phyloP scores from a whole-genome alignment of 2,888 invertebrate genomes.

The Sicus ferrugineus region DNA sequence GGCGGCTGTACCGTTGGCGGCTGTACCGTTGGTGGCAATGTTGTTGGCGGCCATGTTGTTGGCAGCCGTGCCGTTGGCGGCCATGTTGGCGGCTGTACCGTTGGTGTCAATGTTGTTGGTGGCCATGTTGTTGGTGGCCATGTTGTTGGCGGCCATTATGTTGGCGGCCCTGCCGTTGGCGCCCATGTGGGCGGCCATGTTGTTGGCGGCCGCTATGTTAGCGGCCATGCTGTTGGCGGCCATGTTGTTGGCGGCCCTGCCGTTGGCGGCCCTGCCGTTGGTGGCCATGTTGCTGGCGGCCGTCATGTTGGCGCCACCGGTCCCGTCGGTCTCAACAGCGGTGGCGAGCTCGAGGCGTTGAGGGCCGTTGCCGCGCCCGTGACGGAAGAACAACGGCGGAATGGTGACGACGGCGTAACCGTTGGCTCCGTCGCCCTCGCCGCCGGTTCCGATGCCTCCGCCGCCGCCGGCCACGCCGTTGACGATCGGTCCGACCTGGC shows the following conservation, averaged over 20 bases:
- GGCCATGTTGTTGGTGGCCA: constrained; percentile 5
- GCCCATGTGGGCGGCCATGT: constrained; percentile 8
- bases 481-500: neutral
- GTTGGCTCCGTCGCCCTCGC: neutral
- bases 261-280: constrained; percentile 5
- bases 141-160: no score
- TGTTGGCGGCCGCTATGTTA: constrained; percentile 1
- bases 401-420: no score
- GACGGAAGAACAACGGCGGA: no score
- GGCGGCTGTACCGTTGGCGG: constrained; percentile 30
- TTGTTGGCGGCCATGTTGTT: constrained; percentile 20
- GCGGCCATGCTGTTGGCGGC: neutral
- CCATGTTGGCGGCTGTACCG: neutral
- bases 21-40: constrained; percentile 12
- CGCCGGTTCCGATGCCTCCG: neutral
- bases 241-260: neutral
- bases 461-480: neutral
- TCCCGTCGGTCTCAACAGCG: neutral
- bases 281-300: constrained; percentile 27
- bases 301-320: constrained; percentile 27
- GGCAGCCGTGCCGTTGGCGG: neutral
- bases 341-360: no score
- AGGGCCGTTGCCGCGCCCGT: no score
- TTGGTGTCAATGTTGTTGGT: constrained; percentile 17
- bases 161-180: constrained; percentile 1